Conservation (phyloP, 2,888 invertebrate genomes). For the Entomobrya multifasciata region DNA sequence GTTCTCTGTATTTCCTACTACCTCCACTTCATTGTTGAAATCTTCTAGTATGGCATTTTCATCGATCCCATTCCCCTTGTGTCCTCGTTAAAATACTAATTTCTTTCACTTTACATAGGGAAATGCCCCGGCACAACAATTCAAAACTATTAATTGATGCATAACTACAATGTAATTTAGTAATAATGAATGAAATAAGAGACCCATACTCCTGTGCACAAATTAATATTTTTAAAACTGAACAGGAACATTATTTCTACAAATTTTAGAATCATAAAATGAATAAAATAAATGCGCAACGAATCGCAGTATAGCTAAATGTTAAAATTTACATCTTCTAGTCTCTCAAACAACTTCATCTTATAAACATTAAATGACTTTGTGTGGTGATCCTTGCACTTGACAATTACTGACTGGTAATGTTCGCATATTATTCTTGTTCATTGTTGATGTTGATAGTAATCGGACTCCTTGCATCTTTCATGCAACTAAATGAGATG, state of each 20-base stretch:
- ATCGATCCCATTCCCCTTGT: conserved; percentile 18
- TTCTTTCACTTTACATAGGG: conserved; percentile 27
- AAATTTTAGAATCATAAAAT: too few relatives aligned
- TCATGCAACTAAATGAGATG: conserved; percentile 21
- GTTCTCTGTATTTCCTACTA: too few relatives aligned
- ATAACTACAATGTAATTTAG: neutral
- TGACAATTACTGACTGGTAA: conserved; percentile 35
- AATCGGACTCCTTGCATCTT: conserved; percentile 9
- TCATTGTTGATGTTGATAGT: neutral
- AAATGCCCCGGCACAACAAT: neutral
- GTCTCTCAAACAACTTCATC: too few relatives aligned
- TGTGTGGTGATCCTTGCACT: conserved; percentile 54
- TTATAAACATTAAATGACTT: too few relatives aligned
- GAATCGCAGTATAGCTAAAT: neutral
- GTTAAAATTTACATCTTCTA: neutral
- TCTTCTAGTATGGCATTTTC: neutral
- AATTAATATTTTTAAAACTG: neutral
- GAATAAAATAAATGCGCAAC: conserved; percentile 34
- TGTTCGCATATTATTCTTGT: too few relatives aligned
- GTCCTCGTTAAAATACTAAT: neutral
- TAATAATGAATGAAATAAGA: neutral
- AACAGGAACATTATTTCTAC: neutral
- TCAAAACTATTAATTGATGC: neutral
- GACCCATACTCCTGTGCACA: neutral
- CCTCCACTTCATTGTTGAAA: neutral